These are phyloP conservation scores for Papilio aristodemus DNA, from an alignment of 1,140 invertebrate genomes.

Conservation along the genomic window DNA sequence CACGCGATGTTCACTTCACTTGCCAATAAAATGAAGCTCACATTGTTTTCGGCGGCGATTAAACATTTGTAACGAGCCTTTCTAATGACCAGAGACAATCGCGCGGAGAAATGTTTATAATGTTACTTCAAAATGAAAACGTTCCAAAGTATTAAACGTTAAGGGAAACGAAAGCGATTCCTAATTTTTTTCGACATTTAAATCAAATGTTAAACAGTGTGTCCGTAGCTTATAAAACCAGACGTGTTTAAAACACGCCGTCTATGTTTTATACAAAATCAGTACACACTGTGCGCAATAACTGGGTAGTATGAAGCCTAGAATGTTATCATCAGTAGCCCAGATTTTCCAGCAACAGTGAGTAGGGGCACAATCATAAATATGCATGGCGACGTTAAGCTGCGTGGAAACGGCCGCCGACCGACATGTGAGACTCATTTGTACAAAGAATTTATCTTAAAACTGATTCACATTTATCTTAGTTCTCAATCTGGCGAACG, in stretches of 20 bases:
- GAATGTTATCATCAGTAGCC: neutral
- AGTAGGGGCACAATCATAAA: neutral
- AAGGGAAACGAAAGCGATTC: slow-evolving; percentile 6
- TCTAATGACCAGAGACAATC: slow-evolving; percentile 32
- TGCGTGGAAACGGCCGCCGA: neutral
- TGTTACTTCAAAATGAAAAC: neutral
- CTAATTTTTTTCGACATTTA: neutral
- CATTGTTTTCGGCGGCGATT: slow-evolving; percentile 27
- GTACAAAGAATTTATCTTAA: neutral
- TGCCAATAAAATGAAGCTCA: slow-evolving; percentile 12
- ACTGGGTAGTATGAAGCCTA: neutral
- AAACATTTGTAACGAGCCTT: slow-evolving; percentile 32
- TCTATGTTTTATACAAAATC: neutral
- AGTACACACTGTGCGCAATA: neutral
- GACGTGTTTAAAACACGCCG: too few relatives aligned
- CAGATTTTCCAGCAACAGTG: neutral
- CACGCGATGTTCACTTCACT: slow-evolving; percentile 4
- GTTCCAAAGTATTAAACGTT: neutral
- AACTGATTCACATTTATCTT: neutral
- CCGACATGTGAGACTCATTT: neutral
- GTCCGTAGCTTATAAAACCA: too few relatives aligned
- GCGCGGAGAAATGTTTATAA: slow-evolving; percentile 8
- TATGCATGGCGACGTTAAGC: neutral
- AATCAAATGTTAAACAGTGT: neutral
- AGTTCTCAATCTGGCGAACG: too few relatives aligned